Evolutionary conservation across 2,888 invertebrate genomes (phyloP), one percentile per base, ranked within the genome.

Genomic region (Aricia artaxerxes): DNA sequence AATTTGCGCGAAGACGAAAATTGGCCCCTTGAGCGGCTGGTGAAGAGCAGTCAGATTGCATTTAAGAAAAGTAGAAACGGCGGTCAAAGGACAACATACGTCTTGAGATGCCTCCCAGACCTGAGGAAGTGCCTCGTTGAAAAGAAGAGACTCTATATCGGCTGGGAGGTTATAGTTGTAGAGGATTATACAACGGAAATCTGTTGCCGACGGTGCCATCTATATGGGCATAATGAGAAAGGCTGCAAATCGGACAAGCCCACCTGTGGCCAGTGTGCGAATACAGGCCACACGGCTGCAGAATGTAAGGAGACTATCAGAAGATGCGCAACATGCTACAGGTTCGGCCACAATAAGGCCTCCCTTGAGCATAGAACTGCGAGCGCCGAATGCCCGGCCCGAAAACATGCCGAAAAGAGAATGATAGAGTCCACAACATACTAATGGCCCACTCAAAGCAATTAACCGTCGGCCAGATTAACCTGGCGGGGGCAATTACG

Each of bases 241-340:
- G 1, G 4, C 2, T 77, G 77, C 6, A 77, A 31, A 3, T 6
- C 53, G 4, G 57, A 53, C 0, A 24, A 24, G 16, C 77, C 60
- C 1, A n/a, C n/a, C 0, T 80, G 77, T n/a, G 61, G 77, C 0
- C 40, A 73, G 4, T 79, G 78, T n/a, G 78, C 77, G 0, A 64
- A 77, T 1, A 24, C 0, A 6, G 78, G 78, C 1, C 80, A 80
- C 31, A 44, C 35, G 64, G 24, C 5, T 78, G 80, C 31, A 78
- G 38, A 35, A 57, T 57, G 4, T 69, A 24, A 1, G 0, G 0
- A 13, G 7, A 1, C 9, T 24, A 24, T 24, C 24, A 24, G 24
- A 0, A n/a, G 69, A 16, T 11, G 75, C 49, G 9, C 78, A 61
- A 53, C 79, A 35, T 61, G 31, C 53, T 53, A 7, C 7, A 72